Conservation (phyloP, 1,140 invertebrate species). For the Eriosoma lanigerum region DNA sequence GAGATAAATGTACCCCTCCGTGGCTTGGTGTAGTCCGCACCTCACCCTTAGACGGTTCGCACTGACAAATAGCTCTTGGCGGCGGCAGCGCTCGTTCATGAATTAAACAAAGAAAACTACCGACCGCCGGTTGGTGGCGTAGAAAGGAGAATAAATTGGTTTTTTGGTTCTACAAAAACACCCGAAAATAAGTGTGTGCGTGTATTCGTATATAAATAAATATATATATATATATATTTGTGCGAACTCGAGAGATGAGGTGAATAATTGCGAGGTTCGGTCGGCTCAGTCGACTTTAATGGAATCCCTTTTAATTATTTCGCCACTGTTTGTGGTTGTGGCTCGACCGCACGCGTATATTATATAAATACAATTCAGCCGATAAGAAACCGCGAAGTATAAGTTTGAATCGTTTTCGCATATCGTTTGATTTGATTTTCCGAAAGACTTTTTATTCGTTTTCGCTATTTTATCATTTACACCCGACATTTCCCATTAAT, state of each 20-base stretch:
- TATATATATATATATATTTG: conserved; percentile 1
- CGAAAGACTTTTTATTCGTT: neutral
- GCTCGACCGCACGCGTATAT: neutral
- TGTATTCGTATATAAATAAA: conserved; percentile 29
- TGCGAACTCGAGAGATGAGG: conserved; percentile 17
- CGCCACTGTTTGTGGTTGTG: conserved; percentile 25
- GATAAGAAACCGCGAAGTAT: conserved; percentile 35
- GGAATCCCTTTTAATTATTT: conserved; percentile 51
- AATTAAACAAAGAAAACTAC: conserved; percentile 49
- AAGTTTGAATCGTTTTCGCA: conserved; percentile 7
- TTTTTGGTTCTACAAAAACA: conserved; percentile 45
- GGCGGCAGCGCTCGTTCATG: conserved; percentile 30
- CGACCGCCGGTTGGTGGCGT: neutral
- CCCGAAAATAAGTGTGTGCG: neutral
- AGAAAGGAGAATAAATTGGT: conserved; percentile 44
- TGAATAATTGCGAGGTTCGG: conserved; percentile 34
- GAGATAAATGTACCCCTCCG: conserved; percentile 39
- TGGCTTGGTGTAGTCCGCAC: neutral
- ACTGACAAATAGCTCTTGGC: conserved; percentile 39
- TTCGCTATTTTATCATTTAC: conserved; percentile 3
- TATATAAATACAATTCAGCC: neutral
- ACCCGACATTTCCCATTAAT: too few species aligned
- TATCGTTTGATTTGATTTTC: conserved; percentile 3
- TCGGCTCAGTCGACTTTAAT: conserved; percentile 43
- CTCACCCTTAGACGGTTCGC: conserved; percentile 7